Evolutionary conservation across 2,797 vertebrate genomes (phyloP).

Genomic region (Hirundo rustica): DNA sequence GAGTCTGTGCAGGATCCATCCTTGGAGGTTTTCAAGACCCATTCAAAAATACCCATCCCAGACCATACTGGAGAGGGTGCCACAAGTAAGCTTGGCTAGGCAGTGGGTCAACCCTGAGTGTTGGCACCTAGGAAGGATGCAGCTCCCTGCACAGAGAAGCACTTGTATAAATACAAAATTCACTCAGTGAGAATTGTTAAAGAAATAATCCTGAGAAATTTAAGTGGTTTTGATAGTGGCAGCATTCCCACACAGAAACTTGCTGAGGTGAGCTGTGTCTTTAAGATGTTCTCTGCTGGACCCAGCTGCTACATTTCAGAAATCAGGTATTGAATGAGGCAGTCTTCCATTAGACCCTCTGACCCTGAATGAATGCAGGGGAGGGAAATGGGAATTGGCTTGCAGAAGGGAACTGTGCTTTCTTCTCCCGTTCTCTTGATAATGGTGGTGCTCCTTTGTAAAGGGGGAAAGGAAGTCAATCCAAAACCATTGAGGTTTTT

Average conservation of each 20-base stretch:
- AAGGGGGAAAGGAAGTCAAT: not conserved
- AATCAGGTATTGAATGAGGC: not conserved
- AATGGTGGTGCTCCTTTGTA: not conserved
- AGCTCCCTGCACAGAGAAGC: not conserved
- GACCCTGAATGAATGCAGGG: not conserved
- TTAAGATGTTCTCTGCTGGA: not conserved
- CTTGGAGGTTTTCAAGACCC: not conserved
- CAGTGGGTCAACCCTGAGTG: not conserved
- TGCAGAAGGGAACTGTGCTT: not conserved
- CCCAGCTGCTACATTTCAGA: not conserved
- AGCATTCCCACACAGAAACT: not conserved
- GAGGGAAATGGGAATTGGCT: not conserved
- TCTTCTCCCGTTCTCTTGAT: not conserved
- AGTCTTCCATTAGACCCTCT: not conserved
- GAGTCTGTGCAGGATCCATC: not conserved
- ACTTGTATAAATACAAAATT: not conserved
- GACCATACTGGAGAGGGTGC: not conserved
- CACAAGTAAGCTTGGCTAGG: not conserved
- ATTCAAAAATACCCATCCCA: not conserved
- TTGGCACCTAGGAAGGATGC: rapidly evolving
- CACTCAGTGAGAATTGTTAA: not conserved
- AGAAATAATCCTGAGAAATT: not conserved
- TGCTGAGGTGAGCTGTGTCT: not conserved
- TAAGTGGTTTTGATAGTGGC: not conserved
- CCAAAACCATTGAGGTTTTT: not conserved